Evolutionary conservation across 2,113 vertebrate genomes (phyloP).

Genomic region (Haplochromis vanheusdeni): DNA sequence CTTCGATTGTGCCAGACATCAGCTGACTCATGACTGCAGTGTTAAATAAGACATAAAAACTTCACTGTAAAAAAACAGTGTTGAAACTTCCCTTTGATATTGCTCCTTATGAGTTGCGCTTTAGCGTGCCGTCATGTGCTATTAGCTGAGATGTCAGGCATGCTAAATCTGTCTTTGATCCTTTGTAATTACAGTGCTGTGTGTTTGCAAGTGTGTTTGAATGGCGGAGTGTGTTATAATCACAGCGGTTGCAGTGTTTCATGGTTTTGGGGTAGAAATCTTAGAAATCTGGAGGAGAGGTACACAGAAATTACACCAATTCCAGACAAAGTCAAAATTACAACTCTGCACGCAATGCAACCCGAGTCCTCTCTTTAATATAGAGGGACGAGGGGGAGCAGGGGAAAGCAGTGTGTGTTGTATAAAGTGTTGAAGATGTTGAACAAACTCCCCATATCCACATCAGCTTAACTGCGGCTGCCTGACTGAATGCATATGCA

Average conservation of each 20-base stretch:
- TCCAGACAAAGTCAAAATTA: slow-evolving; percentile 31
- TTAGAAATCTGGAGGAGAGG: slow-evolving; percentile 14
- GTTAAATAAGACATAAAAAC: not conserved
- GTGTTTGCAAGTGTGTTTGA: not conserved
- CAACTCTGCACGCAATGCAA: slow-evolving; percentile 46
- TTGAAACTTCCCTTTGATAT: slow-evolving; percentile 1
- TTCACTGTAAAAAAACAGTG: not conserved
- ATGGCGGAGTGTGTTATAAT: not conserved
- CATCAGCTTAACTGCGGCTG: not conserved
- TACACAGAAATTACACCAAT: not conserved
- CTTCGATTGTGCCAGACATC: not conserved
- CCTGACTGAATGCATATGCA: not conserved
- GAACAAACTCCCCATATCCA: not conserved
- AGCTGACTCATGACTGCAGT: not conserved
- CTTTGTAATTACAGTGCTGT: not conserved
- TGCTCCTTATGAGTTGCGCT: slow-evolving; percentile 1
- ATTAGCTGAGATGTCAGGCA: slow-evolving; percentile 15
- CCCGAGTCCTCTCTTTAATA: slow-evolving; percentile 1
- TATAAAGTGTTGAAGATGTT: not conserved
- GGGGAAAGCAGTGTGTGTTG: not conserved
- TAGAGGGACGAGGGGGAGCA: not conserved
- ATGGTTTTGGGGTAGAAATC: not conserved
- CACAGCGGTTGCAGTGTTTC: not conserved
- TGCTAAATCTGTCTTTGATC: slow-evolving; percentile 18
- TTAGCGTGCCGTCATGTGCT: not conserved